These are phyloP conservation scores for Empis livida DNA, from an alignment of 2,888 invertebrate species.

Conservation along the genomic window DNA sequence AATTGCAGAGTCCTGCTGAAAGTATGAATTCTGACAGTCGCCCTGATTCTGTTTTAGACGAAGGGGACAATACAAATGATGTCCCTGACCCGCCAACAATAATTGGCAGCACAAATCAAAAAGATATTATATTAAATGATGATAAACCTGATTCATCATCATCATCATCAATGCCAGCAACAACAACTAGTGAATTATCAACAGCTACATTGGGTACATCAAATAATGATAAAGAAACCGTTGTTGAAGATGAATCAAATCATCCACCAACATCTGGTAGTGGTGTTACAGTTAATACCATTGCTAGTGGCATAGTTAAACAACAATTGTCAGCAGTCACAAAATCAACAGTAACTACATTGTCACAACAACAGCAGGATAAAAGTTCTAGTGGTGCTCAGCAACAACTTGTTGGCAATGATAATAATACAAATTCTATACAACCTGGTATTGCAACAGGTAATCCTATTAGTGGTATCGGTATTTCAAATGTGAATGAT, in stretches of 20 bases:
- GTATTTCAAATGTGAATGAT: constrained; percentile 25
- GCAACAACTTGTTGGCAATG: no score
- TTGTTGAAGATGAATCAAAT: constrained; percentile 2
- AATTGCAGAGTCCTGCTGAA: constrained; percentile 72
- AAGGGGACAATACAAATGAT: constrained; percentile 41
- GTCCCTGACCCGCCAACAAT: constrained; percentile 32
- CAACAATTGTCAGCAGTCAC: not conserved
- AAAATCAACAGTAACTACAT: not conserved
- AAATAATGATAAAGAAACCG: constrained; percentile 3
- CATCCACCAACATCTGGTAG: not conserved
- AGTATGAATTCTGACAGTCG: constrained; percentile 71
- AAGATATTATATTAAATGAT: not conserved
- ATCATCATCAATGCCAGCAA: constrained; percentile 31
- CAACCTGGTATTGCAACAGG: not conserved
- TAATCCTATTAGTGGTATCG: constrained; percentile 23
- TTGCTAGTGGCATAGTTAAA: not conserved
- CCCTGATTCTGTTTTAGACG: constrained; percentile 58
- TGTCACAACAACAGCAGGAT: not conserved
- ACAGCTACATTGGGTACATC: constrained; percentile 3
- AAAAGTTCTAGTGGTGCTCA: no score
- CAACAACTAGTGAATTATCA: constrained; percentile 25
- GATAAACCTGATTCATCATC: constrained; percentile 19
- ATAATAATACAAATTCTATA: no score
- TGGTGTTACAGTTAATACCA: no score
- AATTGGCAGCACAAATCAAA: constrained; percentile 16